Evolutionary conservation across 2,113 vertebrate genomes (phyloP), one percentile per base, ranked within the genome.

Genomic region (Melanotaenia duboulayi): DNA sequence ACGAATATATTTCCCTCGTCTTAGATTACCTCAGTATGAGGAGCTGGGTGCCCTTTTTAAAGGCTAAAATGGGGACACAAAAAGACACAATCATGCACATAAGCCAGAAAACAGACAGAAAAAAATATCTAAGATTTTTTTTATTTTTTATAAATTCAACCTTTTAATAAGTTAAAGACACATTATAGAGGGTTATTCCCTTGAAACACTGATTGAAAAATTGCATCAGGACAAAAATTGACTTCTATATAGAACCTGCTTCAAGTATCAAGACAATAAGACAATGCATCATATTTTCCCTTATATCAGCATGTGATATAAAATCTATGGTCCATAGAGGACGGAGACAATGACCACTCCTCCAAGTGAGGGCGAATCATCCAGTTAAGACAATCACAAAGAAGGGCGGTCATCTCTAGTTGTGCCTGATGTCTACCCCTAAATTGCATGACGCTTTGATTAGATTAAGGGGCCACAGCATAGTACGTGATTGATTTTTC

Each of bases 321-420:
- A 52, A 44, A 39, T 32, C 52, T 50, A 24, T 23, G 24, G 25
- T 65, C 69, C 69, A 37, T 66, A 44, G 22, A 44, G 59, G 52
- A 70, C 49, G 35, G 40, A 70, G 64, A 58, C 20, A 19, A 62
- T 1, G 51, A 65, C 69, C 57, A 60, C 52, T 61, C 40, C 48
- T 61, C 35, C 56, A 65, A 75, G 39, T 25, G 46, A 51, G 70
- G 24, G 19, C 71, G 65, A 71, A 69, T 83, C 65, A 87, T 79
- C 77, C 86, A 79, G 82, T 84, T 81, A 87, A 68, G 68, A 70
- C 52, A 50, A 66, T 80, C 73, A 74, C 54, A 71, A 78, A 82
- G 51, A 56, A 58, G 0, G n/a, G 63, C 13, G 17, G 59, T 66
- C 68, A 68, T 83, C 71, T 84, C 63, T 68, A 74, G 80, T 69